phyloP scores from a whole-genome alignment of 2,888 invertebrate species.

The Spodoptera littoralis region DNA sequence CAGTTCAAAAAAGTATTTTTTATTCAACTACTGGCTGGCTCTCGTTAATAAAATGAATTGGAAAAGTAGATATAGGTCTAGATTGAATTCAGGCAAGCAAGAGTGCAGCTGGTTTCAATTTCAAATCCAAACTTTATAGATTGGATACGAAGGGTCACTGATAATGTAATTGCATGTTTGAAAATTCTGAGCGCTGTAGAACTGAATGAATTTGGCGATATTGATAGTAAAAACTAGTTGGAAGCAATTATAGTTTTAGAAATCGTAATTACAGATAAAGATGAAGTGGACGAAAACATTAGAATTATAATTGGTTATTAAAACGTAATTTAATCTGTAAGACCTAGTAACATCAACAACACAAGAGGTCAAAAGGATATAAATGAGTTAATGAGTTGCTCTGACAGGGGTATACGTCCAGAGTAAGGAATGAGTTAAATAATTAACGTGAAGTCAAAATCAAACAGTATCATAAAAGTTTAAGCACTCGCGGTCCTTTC shows the following conservation, averaged over 20 bases:
- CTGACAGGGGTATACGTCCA: too few species aligned
- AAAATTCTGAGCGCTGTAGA: slow-evolving; percentile 2
- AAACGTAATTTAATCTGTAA: too few species aligned
- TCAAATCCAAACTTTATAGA: slow-evolving; percentile 34
- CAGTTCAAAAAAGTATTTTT: slow-evolving; percentile 11
- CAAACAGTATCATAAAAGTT: slow-evolving; percentile 33
- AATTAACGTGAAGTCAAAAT: slow-evolving; percentile 3
- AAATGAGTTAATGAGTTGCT: too few species aligned
- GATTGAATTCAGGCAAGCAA: slow-evolving; percentile 28
- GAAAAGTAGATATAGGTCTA: slow-evolving; percentile 17
- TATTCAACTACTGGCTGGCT: background rate
- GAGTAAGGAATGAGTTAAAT: background rate
- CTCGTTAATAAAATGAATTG: slow-evolving; percentile 20
- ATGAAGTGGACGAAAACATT: too few species aligned
- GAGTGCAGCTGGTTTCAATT: slow-evolving; percentile 30
- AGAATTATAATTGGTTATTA: too few species aligned
- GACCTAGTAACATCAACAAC: too few species aligned
- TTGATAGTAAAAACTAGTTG: too few species aligned
- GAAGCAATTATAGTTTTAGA: too few species aligned
- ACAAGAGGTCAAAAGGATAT: too few species aligned
- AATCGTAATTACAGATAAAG: too few species aligned
- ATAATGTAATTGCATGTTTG: slow-evolving; percentile 12
- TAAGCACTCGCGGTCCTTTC: slow-evolving; percentile 5
- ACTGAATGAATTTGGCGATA: too few species aligned
- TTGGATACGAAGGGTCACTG: slow-evolving; percentile 4